Base-by-base conservation (phyloP, 2,797 vertebrate species). In the Gallirallus australis region DNA sequence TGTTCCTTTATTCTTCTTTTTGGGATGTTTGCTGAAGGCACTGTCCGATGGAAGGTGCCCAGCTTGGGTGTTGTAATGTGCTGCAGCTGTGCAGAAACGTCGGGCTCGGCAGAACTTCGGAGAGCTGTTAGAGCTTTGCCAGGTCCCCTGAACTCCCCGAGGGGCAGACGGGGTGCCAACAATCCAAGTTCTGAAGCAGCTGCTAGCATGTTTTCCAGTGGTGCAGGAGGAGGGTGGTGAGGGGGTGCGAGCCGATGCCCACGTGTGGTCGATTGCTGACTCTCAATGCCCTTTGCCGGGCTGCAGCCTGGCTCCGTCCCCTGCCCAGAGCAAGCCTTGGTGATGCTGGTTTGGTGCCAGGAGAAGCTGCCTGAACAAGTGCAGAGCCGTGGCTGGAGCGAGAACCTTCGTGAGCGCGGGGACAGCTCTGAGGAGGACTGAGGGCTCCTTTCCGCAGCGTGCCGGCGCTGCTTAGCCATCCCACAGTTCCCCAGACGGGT, bases 41-140 rank as follows among this genome's bases (percentile, higher is more conserved):
- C 15, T 3, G 1, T 0, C 1, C 12, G 9, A 6, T 20, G 8
- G 7, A 45, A 68, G 33, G 24, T 23, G 8, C 21, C 21, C 6
- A 2, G 0, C 30, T 40, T 7, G 2, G 80, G 2, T 47, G 7
- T 40, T 7, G 4, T 11, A 7, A 10, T 0, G 0, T 23, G n/a
- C n/a, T 19, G 1, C 2, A 19, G 15, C 37, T 5, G 2, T 11
- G 4, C 6, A 5, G 54, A 39, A 19, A 30, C 0, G 1, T 35
- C 4, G 2, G n/a, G 3, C 12, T 27, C 20, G 30, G 30, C 30
- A 7, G 5, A 53, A 30, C n/a, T 19, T 6, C 0, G 2, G 24
- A 4, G 6, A 14, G 28, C 31, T 2, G 1, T 8, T 13, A 2
- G 4, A 40, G 53, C 4, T 25, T 10, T 5, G 24, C 63, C 25